phyloP scores from a whole-genome alignment of 2,797 vertebrate species.

The Pangasius macronema region DNA sequence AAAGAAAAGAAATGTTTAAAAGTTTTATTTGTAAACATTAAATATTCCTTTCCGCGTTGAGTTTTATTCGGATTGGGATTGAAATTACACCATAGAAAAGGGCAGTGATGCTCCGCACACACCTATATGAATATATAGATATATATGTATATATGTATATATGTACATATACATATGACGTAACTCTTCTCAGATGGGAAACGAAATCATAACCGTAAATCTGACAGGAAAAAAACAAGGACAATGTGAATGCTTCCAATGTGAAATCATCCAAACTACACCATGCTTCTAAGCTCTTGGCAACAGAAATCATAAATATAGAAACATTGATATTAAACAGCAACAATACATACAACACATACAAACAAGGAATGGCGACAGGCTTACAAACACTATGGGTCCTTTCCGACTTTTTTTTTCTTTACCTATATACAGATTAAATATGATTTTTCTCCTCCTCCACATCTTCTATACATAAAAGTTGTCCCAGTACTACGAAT shows the following conservation, averaged over 20 bases:
- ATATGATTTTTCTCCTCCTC: slow-evolving; percentile 78
- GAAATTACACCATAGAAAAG: slow-evolving; percentile 82
- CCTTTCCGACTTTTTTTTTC: slow-evolving; percentile 71
- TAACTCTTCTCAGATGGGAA: slow-evolving; percentile 72
- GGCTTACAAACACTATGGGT: slow-evolving; percentile 97
- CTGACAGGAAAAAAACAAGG: slow-evolving; percentile 65
- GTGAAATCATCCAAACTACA: slow-evolving; percentile 88
- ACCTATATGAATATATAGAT: slow-evolving; percentile 68
- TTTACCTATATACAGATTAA: slow-evolving; percentile 79
- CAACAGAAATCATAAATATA: slow-evolving; percentile 98
- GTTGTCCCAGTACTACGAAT: slow-evolving; percentile 94
- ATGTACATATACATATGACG: slow-evolving; percentile 78
- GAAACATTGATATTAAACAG: slow-evolving; percentile 99
- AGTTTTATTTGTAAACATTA: slow-evolving; percentile 99
- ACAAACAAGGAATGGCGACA: slow-evolving; percentile 99
- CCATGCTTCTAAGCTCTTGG: slow-evolving; percentile 96
- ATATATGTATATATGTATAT: slow-evolving; percentile 62
- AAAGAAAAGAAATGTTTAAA: slow-evolving; percentile 67
- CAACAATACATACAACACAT: slow-evolving; percentile 99
- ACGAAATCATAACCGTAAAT: slow-evolving; percentile 83
- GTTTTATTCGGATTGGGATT: slow-evolving; percentile 82
- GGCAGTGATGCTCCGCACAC: slow-evolving; percentile 81
- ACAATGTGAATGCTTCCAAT: slow-evolving; percentile 75
- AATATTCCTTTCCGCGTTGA: slow-evolving; percentile 94
- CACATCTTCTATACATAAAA: slow-evolving; percentile 91